Conservation (phyloP, 2,888 invertebrate genomes). For the Platypus cylindrus region DNA sequence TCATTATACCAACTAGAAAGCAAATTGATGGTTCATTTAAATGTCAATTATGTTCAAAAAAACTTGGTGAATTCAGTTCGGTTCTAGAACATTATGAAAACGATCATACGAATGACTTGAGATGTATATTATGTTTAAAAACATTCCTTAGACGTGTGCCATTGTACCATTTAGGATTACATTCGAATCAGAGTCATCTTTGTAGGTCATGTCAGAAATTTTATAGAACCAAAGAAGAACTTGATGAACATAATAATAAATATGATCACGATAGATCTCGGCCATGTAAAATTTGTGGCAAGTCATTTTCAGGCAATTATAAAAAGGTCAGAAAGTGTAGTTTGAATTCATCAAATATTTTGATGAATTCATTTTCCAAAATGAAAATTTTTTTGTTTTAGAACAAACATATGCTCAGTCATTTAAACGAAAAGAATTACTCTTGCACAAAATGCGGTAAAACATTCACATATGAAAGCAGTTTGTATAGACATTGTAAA, state of each 20-base stretch:
- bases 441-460: constrained; percentile 15
- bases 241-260: constrained; percentile 11
- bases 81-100: constrained; percentile 12
- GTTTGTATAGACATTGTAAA: constrained; percentile 13
- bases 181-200: constrained; percentile 10
- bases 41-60: constrained; percentile 10
- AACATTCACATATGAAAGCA: constrained; percentile 14
- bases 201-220: constrained; percentile 11
- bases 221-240: constrained; percentile 9
- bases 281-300: constrained; percentile 13
- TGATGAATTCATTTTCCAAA: too few species aligned
- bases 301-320: constrained; percentile 13
- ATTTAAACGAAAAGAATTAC: constrained; percentile 14
- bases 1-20: too few species aligned
- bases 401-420: constrained; percentile 15
- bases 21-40: constrained; percentile 12
- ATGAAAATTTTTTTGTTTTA: too few species aligned
- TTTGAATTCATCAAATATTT: constrained; percentile 1
- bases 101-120: constrained; percentile 7
- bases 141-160: constrained; percentile 12
- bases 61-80: constrained; percentile 9
- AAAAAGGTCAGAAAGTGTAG: constrained; percentile 9
- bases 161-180: constrained; percentile 11
- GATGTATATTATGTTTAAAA: constrained; percentile 10
- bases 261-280: constrained; percentile 14